Conservation (phyloP, 2,888 invertebrate species). For the Entomobrya proxima region DNA sequence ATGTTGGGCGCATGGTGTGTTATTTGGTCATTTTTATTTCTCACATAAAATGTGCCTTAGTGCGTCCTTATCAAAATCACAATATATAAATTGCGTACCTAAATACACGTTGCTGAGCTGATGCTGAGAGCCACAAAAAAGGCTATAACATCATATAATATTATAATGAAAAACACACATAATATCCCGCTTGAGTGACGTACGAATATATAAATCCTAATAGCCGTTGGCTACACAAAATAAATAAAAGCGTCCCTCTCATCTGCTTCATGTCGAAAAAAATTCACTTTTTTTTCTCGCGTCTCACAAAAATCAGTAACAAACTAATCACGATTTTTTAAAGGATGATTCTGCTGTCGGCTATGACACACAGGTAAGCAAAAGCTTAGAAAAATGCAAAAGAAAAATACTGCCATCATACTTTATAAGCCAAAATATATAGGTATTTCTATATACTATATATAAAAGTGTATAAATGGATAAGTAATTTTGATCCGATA, state of each 20-base stretch:
- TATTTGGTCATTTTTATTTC: slow-evolving; percentile 18
- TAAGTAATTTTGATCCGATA: not conserved
- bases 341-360: slow-evolving; percentile 50
- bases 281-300: slow-evolving; percentile 30
- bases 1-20: not conserved
- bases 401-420: not conserved
- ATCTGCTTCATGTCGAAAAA: not conserved
- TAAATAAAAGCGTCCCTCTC: slow-evolving; percentile 40
- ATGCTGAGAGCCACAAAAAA: not conserved
- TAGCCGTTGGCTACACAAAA: slow-evolving; percentile 49
- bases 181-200: slow-evolving; percentile 44
- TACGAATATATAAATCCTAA: slow-evolving; percentile 12
- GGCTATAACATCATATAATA: not conserved
- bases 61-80: slow-evolving; percentile 19
- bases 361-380: slow-evolving; percentile 42
- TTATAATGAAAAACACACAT: slow-evolving; percentile 9
- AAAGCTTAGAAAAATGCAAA: slow-evolving; percentile 28
- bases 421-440: not conserved
- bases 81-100: not conserved
- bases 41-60: slow-evolving; percentile 13
- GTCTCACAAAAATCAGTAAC: slow-evolving; percentile 58
- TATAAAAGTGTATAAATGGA: not conserved
- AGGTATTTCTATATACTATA: not conserved
- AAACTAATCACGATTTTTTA: slow-evolving; percentile 61
- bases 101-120: slow-evolving; percentile 8